A percentile compares a stretch with the other conserved stretches of the same genome.
Evolutionary conservation across 2,113 vertebrate genomes (phyloP).

Genomic region (Oenanthe melanoleuca): DNA sequence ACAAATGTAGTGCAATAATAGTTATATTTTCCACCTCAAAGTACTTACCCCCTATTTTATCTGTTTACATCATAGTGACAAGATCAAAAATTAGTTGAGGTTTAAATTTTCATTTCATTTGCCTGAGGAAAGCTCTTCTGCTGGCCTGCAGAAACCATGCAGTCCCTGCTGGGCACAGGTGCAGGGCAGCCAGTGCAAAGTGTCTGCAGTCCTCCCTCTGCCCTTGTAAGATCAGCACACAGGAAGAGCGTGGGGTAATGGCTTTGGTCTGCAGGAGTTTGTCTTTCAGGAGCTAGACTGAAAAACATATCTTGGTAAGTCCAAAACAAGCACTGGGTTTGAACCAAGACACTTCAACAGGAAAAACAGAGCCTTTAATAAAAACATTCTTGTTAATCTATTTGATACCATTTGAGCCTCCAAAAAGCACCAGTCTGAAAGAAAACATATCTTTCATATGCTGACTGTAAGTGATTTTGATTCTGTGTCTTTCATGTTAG

Average conservation of each 20-base stretch:
- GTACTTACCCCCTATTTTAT: not conserved
- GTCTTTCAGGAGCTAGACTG: not conserved
- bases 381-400: conserved; percentile 23
- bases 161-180: not conserved
- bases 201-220: not conserved
- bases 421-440: not conserved
- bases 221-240: not conserved
- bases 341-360: not conserved
- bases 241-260: not conserved
- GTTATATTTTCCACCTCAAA: not conserved
- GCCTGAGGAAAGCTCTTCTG: not conserved
- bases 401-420: not conserved
- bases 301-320: not conserved
- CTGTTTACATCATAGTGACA: not conserved
- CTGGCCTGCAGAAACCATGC: not conserved
- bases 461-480: not conserved
- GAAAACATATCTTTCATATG: not conserved
- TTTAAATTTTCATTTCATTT: not conserved
- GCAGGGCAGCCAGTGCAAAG: not conserved
- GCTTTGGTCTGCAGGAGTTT: not conserved
- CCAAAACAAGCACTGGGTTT: not conserved
- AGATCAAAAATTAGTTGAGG: not conserved
- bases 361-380: not conserved
- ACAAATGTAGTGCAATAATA: not conserved
- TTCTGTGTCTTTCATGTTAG: not conserved